Evolutionary conservation across 2,113 vertebrate genomes (phyloP), one percentile per base, ranked within the genome.

Genomic region (Lampris megalopsis): DNA sequence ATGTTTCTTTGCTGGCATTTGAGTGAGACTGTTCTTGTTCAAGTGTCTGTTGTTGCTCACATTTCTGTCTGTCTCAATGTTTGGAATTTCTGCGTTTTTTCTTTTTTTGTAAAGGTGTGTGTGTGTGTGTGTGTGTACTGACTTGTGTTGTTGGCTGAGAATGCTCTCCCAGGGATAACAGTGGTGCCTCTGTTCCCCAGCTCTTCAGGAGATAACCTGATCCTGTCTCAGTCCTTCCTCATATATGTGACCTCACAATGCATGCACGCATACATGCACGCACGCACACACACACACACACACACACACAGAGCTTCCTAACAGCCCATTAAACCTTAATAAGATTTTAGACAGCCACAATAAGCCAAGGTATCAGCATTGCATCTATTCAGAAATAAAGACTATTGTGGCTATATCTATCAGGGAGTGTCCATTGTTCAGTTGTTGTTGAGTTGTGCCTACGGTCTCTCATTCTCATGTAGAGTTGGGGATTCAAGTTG

Each of bases 131-230:
- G 49, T 45, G 49, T 35, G 48, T 52, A 40, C 10, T 8, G 11
- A 10, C 5, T 3, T 66, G 47, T 42, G 38, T 61, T 43, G 59
- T 59, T 43, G 35, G 56, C n/a, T 49, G 3, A 63, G 36, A 60
- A 61, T 77, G 42, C 64, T 68, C 52, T 58, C 73, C 43, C 6
- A 47, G 5, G 40, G 35, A 66, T 66, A 88, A 90, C 87, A 91
- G 57, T 54, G 71, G 24, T 64, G 54, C 68, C 72, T 87, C 62
- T 91, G 80, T 91, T 73, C 2, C 10, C 80, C 57, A 41, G 50
- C 35, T 13, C 52, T 71, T 49, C n/a, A 45, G 54, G 74, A 75
- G 65, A 74, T 49, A 87, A 91, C 81, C 72, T 77, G 84, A 91
- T 76, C 75, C 64, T 6, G 6, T 36, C 37, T 10, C 5, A 7